Evolutionary conservation across 2,113 vertebrate genomes (phyloP), one percentile per base, ranked within the genome.

Genomic region (Lycocorax pyrrhopterus): DNA sequence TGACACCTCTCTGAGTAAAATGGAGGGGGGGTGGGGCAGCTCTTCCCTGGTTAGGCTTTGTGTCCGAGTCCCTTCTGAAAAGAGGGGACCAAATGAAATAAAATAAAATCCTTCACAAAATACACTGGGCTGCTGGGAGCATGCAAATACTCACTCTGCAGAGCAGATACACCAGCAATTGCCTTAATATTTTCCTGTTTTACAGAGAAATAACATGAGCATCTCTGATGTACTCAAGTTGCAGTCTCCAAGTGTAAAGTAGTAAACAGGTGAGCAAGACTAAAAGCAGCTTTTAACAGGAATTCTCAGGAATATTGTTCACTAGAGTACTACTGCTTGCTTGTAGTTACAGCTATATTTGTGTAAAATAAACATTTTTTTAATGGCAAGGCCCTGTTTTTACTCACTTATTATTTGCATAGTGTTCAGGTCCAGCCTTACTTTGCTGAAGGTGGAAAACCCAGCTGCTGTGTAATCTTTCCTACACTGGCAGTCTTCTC

Each of bases 341-440:
- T 94, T 73, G 59, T 39, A 84, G 74, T 91, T 74, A 96, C 78
- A 95, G 71, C 58, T 94, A 20, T 19, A 87, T 83, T 86, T 67
- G 55, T 16, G 72, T 52, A 69, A 73, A 72, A 80, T 3, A 80
- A 84, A 94, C 87, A 88, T 66, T 58, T 75, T 47, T 94, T 92
- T 74, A 83, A 95, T 83, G 92, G 78, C 27, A 89, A 90, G 84
- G 25, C 72, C 89, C 94, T 94, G 52, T 91, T 83, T 68, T 90
- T 94, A 98, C 99, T 99, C 95, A 99, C 99, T 99, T 97, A 99
- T 98, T 90, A 99, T 99, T 96, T 98, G 98, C 98, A 99, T 99
- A 91, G 98, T 98, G 96, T 89, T 96, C 97, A 99, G 97, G 97
- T 99, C 99, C 94, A 99, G 97, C 91, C 99, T 98, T 83, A 99